A percentile compares a stretch with the other conserved stretches of the same genome.
phyloP scores from a whole-genome alignment of 2,888 invertebrate species.

The Pseudococcus jackbeardsleyi region DNA sequence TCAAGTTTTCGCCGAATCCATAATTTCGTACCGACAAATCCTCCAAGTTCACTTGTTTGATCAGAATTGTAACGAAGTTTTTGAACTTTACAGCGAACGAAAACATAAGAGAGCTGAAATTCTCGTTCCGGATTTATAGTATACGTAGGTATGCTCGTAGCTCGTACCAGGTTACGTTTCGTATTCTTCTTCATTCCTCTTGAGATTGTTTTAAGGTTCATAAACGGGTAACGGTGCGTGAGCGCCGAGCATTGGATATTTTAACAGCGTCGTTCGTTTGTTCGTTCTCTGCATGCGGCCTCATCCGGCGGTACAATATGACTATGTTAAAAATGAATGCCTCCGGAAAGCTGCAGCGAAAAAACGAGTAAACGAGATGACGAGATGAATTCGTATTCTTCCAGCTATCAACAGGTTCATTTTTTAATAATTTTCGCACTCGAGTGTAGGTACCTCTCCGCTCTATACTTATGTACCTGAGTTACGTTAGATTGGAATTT shows the following conservation, averaged over 20 bases:
- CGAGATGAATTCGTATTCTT: constrained; percentile 6
- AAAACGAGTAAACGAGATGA: background rate
- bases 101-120: constrained; percentile 13
- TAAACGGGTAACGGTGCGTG: constrained; percentile 53
- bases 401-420: constrained; percentile 26
- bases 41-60: constrained; percentile 11
- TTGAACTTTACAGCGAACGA: background rate
- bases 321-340: constrained; percentile 4
- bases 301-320: background rate
- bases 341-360: background rate
- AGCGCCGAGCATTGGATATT: constrained; percentile 17
- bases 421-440: constrained; percentile 6
- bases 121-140: constrained; percentile 16
- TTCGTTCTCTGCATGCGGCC: background rate
- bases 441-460: too few relatives aligned
- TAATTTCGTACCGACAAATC: constrained; percentile 24
- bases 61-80: constrained; percentile 34
- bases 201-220: constrained; percentile 48
- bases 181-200: constrained; percentile 14
- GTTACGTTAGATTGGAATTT: background rate
- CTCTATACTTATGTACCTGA: background rate
- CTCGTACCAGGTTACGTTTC: background rate
- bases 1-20: constrained; percentile 15
- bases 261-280: constrained; percentile 30
- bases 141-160: background rate